Conservation (phyloP, 2,888 invertebrate genomes). For the Melangyna quadrimaculata region DNA sequence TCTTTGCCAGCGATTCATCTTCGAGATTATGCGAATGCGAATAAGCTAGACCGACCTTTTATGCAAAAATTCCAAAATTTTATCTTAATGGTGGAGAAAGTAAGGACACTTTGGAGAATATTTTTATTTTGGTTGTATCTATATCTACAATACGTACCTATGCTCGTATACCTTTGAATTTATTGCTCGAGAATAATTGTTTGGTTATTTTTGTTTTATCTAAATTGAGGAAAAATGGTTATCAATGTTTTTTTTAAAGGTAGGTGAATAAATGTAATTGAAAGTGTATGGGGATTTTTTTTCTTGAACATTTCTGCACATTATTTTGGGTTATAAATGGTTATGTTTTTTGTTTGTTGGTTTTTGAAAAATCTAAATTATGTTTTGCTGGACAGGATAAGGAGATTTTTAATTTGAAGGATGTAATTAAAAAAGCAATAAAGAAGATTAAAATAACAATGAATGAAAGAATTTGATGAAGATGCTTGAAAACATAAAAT, state of each 20-base stretch:
- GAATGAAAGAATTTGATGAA: too few relatives aligned
- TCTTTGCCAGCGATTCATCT: conserved; percentile 19
- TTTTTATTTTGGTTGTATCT: not conserved
- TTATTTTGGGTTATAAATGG: not conserved
- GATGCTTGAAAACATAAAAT: too few relatives aligned
- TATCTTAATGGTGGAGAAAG: conserved; percentile 59
- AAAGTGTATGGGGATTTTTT: not conserved
- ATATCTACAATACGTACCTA: not conserved
- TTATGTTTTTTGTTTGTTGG: too few relatives aligned
- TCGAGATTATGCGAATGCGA: conserved; percentile 41
- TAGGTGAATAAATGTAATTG: conserved; percentile 24
- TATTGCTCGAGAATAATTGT: conserved; percentile 48
- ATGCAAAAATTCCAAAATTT: conserved; percentile 50
- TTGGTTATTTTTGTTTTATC: conserved; percentile 40
- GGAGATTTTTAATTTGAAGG: not conserved
- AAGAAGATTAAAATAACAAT: not conserved
- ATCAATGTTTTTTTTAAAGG: not conserved
- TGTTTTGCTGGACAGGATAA: not conserved
- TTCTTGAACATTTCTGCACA: not conserved
- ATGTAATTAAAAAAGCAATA: not conserved
- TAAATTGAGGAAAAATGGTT: conserved; percentile 11
- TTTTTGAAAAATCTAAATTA: not conserved
- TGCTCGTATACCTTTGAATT: conserved; percentile 25
- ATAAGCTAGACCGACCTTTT: conserved; percentile 61
- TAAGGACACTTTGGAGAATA: conserved; percentile 47